These are phyloP conservation scores for Myiotriccus ornatus DNA, from an alignment of 2,797 vertebrate species.

Conservation along the genomic window DNA sequence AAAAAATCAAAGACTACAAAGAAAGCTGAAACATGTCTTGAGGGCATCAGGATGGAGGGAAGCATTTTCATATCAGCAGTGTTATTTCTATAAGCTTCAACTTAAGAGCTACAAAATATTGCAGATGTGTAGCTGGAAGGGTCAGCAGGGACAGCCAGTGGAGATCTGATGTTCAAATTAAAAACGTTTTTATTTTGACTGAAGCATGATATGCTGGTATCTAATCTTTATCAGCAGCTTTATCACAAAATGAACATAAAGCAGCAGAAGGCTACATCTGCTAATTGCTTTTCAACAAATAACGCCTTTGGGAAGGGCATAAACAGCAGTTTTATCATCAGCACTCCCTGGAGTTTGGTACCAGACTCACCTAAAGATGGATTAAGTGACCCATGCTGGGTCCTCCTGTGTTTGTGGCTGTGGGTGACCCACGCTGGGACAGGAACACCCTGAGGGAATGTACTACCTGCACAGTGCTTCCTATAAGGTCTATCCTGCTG, in stretches of 20 bases:
- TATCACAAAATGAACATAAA: background rate
- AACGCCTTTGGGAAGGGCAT: background rate
- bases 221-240: background rate
- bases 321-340: background rate
- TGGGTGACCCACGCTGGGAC: accelerated
- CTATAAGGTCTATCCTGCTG: background rate
- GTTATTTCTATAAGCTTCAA: background rate
- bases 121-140: background rate
- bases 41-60: background rate
- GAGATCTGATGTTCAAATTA: background rate
- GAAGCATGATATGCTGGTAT: background rate
- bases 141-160: background rate
- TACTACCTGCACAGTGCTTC: background rate
- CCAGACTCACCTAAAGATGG: background rate
- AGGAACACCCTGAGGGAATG: background rate
- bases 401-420: background rate
- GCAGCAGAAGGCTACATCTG: background rate
- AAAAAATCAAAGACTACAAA: background rate
- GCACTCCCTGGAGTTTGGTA: background rate
- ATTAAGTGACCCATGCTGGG: background rate
- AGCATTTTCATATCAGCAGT: background rate
- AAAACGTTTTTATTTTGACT: background rate
- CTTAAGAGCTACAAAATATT: background rate
- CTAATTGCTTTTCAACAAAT: background rate
- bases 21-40: background rate